phyloP scores from a whole-genome alignment of 2,797 vertebrate genomes.

The Rhinella marina region DNA sequence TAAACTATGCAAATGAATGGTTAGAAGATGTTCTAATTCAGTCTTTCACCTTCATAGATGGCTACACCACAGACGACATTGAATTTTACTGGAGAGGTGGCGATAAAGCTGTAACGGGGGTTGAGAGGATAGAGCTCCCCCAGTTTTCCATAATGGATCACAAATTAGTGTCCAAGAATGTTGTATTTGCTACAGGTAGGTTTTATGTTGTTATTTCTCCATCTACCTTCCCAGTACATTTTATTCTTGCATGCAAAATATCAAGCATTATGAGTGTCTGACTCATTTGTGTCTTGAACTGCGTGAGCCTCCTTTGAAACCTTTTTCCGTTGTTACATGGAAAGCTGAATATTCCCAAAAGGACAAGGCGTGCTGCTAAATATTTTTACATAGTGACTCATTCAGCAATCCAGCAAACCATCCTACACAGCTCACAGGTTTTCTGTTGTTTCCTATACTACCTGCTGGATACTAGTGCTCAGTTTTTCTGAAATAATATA shows the following conservation, averaged over 20 bases:
- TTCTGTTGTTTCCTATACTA: not conserved
- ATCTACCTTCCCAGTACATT: not conserved
- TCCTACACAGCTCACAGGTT: constrained; percentile 15
- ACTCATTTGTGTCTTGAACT: constrained; percentile 5
- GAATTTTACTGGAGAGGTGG: constrained; percentile 98
- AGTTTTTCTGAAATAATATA: not conserved
- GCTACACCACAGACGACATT: constrained; percentile 97
- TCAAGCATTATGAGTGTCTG: not conserved
- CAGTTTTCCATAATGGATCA: constrained; percentile 97
- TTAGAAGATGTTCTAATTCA: not conserved
- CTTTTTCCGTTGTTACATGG: not conserved
- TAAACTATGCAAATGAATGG: not conserved
- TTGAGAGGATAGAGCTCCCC: constrained; percentile 93
- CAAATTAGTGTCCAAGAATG: constrained; percentile 94
- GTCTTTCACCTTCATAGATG: constrained; percentile 77
- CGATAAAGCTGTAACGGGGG: constrained; percentile 90
- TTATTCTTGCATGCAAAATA: constrained; percentile 18
- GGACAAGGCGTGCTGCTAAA: not conserved
- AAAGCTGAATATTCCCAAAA: not conserved
- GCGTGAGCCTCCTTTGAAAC: not conserved
- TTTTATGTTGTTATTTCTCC: not conserved
- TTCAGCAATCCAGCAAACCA: not conserved
- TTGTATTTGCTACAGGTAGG: constrained; percentile 96
- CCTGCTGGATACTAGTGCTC: not conserved
- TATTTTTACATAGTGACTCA: constrained; percentile 5